Percentiles rank a stretch among this genome's conserved stretches.
Conservation (phyloP, 2,113 vertebrate species). For the Eolophus roseicapilla region DNA sequence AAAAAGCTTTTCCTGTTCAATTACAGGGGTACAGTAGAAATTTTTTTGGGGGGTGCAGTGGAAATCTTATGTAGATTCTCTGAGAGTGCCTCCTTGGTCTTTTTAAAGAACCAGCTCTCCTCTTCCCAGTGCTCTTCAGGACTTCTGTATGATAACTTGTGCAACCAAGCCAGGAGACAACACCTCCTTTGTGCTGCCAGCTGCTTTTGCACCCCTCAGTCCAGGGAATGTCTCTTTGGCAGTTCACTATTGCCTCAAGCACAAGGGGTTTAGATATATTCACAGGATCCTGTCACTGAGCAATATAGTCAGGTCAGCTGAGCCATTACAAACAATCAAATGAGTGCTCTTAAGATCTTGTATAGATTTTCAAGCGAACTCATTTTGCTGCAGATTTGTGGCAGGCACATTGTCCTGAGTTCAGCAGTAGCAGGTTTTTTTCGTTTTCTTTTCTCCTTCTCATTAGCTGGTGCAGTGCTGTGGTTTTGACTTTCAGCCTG, state of each 20-base stretch:
- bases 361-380: slow-evolving; percentile 42
- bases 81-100: not conserved
- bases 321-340: not conserved
- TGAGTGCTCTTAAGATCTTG: slow-evolving; percentile 11
- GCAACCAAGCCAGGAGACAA: not conserved
- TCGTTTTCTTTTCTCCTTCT: too few relatives aligned
- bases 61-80: not conserved
- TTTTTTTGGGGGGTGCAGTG: not conserved
- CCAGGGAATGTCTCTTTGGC: not conserved
- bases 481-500: too few relatives aligned
- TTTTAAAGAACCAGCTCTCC: not conserved
- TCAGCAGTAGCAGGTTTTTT: too few relatives aligned
- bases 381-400: slow-evolving; percentile 37
- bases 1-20: not conserved
- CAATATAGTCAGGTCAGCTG: not conserved
- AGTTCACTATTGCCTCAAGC: not conserved
- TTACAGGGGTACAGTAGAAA: not conserved
- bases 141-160: fast-evolving
- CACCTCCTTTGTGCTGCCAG: fast-evolving
- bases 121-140: not conserved
- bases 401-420: slow-evolving; percentile 3
- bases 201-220: not conserved
- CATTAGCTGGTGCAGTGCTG: too few relatives aligned
- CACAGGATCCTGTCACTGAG: not conserved
- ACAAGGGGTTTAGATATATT: not conserved